A percentile compares a stretch with the other conserved stretches of the same genome.
Conservation (phyloP, 2,113 vertebrate species). For the Chrysochloris asiatica region DNA sequence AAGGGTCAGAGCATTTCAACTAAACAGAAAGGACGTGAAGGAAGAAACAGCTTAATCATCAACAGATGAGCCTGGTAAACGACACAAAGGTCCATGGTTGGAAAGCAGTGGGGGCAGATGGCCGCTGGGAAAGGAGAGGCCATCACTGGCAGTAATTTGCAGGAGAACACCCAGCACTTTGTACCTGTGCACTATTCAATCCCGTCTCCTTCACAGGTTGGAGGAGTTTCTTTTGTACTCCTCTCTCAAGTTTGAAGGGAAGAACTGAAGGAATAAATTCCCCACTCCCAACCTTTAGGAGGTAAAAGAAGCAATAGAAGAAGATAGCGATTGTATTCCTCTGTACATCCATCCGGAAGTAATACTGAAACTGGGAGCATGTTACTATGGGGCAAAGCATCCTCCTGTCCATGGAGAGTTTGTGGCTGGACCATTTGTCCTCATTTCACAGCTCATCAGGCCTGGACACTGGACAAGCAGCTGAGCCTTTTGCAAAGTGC, state of each 20-base stretch:
- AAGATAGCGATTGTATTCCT: not conserved
- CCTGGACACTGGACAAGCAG: not conserved
- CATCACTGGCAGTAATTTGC: not conserved
- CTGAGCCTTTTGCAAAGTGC: constrained; percentile 30
- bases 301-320: not conserved
- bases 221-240: not conserved
- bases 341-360: not conserved
- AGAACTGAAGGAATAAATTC: not conserved
- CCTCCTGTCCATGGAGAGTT: not conserved
- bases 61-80: not conserved
- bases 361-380: not conserved
- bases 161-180: not conserved
- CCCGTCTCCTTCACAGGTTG: not conserved
- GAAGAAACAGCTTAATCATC: not conserved
- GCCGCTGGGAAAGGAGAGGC: not conserved
- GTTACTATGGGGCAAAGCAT: not conserved
- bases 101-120: not conserved
- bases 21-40: constrained; percentile 22
- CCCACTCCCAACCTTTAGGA: not conserved
- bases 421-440: constrained; percentile 31
- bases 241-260: constrained; percentile 35
- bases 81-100: not conserved
- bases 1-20: not conserved
- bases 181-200: not conserved
- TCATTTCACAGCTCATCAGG: constrained; percentile 13